Conservation (phyloP, 2,888 invertebrate species). For the Ariolimax columbianus region DNA sequence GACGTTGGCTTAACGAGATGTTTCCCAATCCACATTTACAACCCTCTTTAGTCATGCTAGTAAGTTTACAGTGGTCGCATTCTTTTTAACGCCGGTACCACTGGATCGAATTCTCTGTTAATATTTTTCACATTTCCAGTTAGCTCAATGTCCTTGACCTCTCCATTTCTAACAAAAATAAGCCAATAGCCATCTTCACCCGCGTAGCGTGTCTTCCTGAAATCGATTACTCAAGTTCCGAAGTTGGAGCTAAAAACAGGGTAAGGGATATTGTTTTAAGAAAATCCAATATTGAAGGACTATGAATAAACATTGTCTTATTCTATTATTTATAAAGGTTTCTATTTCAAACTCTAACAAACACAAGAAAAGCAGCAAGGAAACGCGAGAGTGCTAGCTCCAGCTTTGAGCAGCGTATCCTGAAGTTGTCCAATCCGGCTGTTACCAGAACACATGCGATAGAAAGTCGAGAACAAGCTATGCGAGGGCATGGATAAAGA, state of each 20-base stretch:
- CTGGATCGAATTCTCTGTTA: too few species aligned
- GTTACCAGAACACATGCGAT: not conserved
- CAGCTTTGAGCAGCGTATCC: not conserved
- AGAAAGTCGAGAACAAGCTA: constrained; percentile 26
- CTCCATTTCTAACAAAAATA: not conserved
- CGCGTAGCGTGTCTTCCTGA: not conserved
- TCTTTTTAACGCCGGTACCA: too few species aligned
- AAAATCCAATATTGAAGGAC: constrained; percentile 28
- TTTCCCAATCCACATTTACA: too few species aligned
- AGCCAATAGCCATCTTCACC: not conserved
- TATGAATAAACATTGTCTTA: constrained; percentile 15
- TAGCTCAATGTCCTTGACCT: not conserved
- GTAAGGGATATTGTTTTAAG: not conserved
- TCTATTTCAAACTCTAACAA: not conserved
- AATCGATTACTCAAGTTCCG: not conserved
- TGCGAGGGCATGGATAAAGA: not conserved
- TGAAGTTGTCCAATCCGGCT: not conserved
- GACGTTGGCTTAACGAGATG: too few species aligned
- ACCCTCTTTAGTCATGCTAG: too few species aligned
- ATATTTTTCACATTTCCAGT: not conserved
- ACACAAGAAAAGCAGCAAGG: not conserved
- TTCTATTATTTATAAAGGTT: constrained; percentile 39
- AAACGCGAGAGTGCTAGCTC: not conserved
- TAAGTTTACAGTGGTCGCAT: too few species aligned
- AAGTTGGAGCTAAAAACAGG: not conserved